Percentiles rank a stretch among this genome's conserved stretches.
phyloP scores from a whole-genome alignment of 2,888 invertebrate species.

The Xiphydria camelus region DNA sequence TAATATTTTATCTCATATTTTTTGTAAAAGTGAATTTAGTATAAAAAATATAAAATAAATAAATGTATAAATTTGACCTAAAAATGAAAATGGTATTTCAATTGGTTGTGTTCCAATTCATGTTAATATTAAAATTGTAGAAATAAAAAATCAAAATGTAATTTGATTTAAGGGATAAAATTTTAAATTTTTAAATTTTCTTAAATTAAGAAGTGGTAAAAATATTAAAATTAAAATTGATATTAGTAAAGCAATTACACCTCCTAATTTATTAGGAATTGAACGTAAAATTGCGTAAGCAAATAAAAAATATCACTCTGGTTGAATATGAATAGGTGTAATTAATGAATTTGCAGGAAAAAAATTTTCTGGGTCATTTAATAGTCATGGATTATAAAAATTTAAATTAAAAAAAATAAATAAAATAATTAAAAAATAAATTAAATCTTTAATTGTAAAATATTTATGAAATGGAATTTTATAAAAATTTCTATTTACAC shows the following conservation, averaged over 20 bases:
- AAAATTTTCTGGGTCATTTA: constrained; percentile 72
- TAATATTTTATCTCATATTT: constrained; percentile 27
- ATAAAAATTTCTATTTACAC: constrained; percentile 67
- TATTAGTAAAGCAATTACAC: constrained; percentile 67
- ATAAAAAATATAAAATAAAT: constrained; percentile 65
- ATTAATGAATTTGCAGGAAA: constrained; percentile 70
- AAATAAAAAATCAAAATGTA: constrained; percentile 64
- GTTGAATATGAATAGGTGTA: constrained; percentile 75
- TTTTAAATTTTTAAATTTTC: constrained; percentile 66
- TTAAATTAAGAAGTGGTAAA: constrained; percentile 56
- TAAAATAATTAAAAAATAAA: constrained; percentile 64
- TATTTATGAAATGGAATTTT: constrained; percentile 72
- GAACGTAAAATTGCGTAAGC: constrained; percentile 78
- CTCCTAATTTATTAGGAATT: constrained; percentile 76
- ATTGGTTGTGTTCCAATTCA: constrained; percentile 74
- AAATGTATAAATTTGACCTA: constrained; percentile 66
- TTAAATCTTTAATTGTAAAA: constrained; percentile 66
- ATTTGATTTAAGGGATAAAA: constrained; percentile 65
- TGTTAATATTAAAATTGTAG: constrained; percentile 66
- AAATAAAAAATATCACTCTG: constrained; percentile 81
- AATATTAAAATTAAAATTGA: constrained; percentile 64
- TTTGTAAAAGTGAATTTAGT: constrained; percentile 57
- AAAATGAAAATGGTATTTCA: constrained; percentile 67
- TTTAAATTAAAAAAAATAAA: constrained; percentile 57
- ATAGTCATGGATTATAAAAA: constrained; percentile 61